These are phyloP conservation scores for Microctonus brassicae DNA, from an alignment of 2,888 invertebrate species.

Conservation along the genomic window DNA sequence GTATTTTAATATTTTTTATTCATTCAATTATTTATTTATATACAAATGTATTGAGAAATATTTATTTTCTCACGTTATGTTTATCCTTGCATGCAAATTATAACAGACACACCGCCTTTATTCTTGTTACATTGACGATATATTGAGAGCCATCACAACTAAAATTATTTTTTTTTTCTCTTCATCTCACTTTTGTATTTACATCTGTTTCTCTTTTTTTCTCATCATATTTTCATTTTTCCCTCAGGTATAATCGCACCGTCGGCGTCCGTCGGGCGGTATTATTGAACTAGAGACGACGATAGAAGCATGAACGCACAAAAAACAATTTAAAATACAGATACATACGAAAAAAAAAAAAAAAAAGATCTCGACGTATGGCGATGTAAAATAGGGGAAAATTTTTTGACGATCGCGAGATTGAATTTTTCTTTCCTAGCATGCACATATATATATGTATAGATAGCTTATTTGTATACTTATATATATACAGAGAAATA, in stretches of 20 bases:
- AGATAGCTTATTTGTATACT: too few relatives aligned
- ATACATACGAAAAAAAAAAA: slow-evolving; percentile 23
- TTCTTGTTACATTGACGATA: slow-evolving; percentile 41
- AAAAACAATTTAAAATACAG: too few relatives aligned
- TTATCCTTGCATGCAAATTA: slow-evolving; percentile 16
- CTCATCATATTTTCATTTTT: slow-evolving; percentile 24
- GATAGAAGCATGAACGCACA: background rate
- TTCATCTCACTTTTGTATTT: background rate
- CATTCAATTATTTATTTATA: too few relatives aligned
- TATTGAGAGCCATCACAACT: too few relatives aligned
- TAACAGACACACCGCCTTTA: slow-evolving; percentile 34
- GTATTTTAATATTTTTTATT: too few relatives aligned
- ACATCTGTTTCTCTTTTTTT: background rate
- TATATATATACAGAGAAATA: slow-evolving; percentile 6
- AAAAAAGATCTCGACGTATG: background rate
- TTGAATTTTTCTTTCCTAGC: background rate
- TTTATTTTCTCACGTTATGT: too few relatives aligned
- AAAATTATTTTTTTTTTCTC: slow-evolving; percentile 13
- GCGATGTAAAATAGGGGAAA: background rate
- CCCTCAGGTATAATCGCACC: slow-evolving; percentile 26
- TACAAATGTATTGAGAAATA: too few relatives aligned
- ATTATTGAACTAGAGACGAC: slow-evolving; percentile 23
- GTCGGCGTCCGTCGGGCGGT: slow-evolving; percentile 23
- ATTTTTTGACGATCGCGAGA: slow-evolving; percentile 8
- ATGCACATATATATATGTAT: background rate